Conservation (phyloP, 2,113 vertebrate genomes). For the Struthio camelus region DNA sequence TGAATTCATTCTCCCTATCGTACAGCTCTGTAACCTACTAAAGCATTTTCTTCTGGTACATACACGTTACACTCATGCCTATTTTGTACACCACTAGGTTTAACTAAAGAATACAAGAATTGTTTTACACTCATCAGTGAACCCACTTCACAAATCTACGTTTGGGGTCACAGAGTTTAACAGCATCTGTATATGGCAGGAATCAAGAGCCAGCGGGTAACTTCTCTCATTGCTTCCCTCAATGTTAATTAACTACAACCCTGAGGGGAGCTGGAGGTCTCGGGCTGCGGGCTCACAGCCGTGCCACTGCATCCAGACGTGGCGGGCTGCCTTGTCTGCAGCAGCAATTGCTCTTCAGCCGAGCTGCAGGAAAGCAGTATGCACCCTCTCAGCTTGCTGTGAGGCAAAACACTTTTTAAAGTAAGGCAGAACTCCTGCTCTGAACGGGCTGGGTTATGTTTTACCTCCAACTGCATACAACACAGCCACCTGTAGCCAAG, state of each 20-base stretch:
- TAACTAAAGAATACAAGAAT: not conserved
- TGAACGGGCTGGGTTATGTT: no score
- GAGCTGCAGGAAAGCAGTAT: not conserved
- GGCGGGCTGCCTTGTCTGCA: accelerated
- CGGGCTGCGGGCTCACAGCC: not conserved
- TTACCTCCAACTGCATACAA: no score
- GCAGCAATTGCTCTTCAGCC: accelerated
- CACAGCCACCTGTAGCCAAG: no score
- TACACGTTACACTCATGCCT: not conserved
- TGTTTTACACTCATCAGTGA: not conserved
- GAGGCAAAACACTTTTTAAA: no score
- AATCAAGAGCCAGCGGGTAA: accelerated
- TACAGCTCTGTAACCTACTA: not conserved
- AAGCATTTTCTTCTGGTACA: not conserved
- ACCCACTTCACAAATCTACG: not conserved
- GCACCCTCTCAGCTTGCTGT: no score
- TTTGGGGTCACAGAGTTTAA: accelerated
- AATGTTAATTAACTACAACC: accelerated
- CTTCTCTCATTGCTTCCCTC: not conserved
- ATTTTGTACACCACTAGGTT: not conserved
- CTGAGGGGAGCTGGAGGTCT: accelerated
- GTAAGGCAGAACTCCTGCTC: no score
- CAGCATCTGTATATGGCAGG: accelerated
- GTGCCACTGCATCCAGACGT: not conserved
- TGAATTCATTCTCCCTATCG: not conserved